Percentiles rank a stretch among this genome's conserved stretches.
These are phyloP conservation scores for Acanthoscelides obtectus DNA, from an alignment of 2,888 invertebrate species.

Conservation along the genomic window DNA sequence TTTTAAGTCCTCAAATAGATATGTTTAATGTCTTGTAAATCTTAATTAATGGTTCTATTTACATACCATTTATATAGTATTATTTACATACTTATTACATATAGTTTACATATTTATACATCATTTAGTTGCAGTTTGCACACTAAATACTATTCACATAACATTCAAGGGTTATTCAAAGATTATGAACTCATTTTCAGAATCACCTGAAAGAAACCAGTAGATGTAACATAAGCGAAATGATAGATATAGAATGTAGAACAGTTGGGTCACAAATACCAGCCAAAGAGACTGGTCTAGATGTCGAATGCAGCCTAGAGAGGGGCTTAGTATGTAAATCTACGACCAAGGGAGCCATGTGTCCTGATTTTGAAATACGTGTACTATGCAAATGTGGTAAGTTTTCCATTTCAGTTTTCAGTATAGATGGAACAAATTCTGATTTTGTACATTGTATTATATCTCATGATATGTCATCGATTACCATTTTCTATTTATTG, in stretches of 20 bases:
- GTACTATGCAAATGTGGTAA: slow-evolving; percentile 64
- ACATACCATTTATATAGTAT: too few relatives aligned
- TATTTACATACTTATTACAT: too few relatives aligned
- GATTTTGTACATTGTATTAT: too few relatives aligned
- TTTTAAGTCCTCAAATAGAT: too few relatives aligned
- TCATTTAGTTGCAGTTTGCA: too few relatives aligned
- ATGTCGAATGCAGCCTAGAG: slow-evolving; percentile 72
- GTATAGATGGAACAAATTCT: slow-evolving; percentile 52
- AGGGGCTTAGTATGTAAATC: slow-evolving; percentile 65
- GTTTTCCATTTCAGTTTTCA: slow-evolving; percentile 61
- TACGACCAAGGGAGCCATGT: slow-evolving; percentile 42
- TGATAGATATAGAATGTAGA: slow-evolving; percentile 73
- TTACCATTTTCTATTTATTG: too few relatives aligned
- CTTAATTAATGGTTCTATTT: too few relatives aligned
- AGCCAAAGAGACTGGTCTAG: slow-evolving; percentile 66
- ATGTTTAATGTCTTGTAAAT: too few relatives aligned
- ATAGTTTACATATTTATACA: too few relatives aligned
- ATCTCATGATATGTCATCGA: not conserved
- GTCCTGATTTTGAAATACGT: slow-evolving; percentile 80
- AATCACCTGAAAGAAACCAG: slow-evolving; percentile 52
- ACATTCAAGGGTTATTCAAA: too few relatives aligned
- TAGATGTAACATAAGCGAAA: slow-evolving; percentile 49
- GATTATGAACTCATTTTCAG: too few relatives aligned
- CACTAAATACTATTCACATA: too few relatives aligned
- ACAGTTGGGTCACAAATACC: slow-evolving; percentile 59